Evolutionary conservation across 2,797 vertebrate genomes (phyloP), one percentile per base, ranked within the genome.

Genomic region (Lates japonicus): DNA sequence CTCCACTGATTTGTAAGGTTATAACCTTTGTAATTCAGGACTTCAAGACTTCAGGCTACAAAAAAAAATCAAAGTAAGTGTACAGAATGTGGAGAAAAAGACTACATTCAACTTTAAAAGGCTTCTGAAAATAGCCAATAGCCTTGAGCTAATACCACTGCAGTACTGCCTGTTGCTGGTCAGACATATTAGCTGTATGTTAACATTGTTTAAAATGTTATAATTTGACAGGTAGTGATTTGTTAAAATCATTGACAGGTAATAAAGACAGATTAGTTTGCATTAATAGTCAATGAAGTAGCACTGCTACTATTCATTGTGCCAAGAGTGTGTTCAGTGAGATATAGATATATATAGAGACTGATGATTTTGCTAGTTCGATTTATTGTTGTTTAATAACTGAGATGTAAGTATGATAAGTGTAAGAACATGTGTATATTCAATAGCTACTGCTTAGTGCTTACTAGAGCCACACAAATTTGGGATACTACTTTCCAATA

Each of bases 61-160:
- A 8, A 31, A 22, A 20, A 65, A 54, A 37, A 55, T 62, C 48
- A 10, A 10, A 41, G 68, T 35, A 61, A 31, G n/a, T n/a, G 37
- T 44, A 49, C 10, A 77, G 25, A 58, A 60, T 48, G n/a, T 31
- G 25, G 33, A 7, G 16, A 70, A 69, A 46, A 48, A 60, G 37
- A 70, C 49, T 3, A 10, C 39, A 39, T 55, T 79, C 39, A 80
- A 42, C 19, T 69, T 76, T 60, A 39, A 83, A 76, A 83, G 13
- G 31, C 51, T 46, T 48, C 19, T 33, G 48, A 4, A 60, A 70
- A 62, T 75, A 80, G 60, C 48, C 35, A 59, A 76, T 52, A 49
- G 62, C 77, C 52, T 83, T 35, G 22, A 70, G 71, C 59, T 60
- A 52, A 63, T 29, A 11, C 33, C 29, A 10, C 54, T 13, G 31